These are phyloP conservation scores for Myocastor coypus DNA, from an alignment of 2,113 vertebrate species.

Conservation along the genomic window DNA sequence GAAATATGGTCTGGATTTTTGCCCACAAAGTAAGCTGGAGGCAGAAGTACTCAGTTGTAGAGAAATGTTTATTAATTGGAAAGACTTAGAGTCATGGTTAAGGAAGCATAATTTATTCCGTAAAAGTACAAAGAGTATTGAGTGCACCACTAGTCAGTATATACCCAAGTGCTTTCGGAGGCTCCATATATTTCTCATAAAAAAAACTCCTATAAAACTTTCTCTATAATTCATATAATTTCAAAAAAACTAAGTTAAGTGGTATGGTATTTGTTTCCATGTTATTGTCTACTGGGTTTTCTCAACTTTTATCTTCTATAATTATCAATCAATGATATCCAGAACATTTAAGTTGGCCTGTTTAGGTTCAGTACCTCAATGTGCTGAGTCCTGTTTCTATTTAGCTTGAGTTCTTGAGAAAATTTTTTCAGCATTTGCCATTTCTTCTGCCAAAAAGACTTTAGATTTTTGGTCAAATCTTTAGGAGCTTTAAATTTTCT, in stretches of 20 bases:
- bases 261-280: background rate
- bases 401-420: background rate
- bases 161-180: too few species aligned
- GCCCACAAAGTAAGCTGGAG: constrained; percentile 1
- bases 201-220: background rate
- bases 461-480: background rate
- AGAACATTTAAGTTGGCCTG: rapidly evolving
- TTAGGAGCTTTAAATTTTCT: background rate
- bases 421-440: background rate
- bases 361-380: background rate
- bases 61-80: background rate
- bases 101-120: background rate
- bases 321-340: too few species aligned
- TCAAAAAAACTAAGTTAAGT: background rate
- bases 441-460: background rate
- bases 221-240: background rate
- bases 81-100: background rate
- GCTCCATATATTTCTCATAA: background rate
- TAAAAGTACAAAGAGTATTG: background rate
- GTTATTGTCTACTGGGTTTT: background rate
- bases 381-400: background rate
- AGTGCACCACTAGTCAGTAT: rapidly evolving
- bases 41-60: background rate
- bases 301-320: background rate
- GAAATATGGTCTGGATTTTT: constrained; percentile 40